Evolutionary conservation across 1,140 invertebrate species (phyloP).

Genomic region (Lordiphosa collinella): DNA sequence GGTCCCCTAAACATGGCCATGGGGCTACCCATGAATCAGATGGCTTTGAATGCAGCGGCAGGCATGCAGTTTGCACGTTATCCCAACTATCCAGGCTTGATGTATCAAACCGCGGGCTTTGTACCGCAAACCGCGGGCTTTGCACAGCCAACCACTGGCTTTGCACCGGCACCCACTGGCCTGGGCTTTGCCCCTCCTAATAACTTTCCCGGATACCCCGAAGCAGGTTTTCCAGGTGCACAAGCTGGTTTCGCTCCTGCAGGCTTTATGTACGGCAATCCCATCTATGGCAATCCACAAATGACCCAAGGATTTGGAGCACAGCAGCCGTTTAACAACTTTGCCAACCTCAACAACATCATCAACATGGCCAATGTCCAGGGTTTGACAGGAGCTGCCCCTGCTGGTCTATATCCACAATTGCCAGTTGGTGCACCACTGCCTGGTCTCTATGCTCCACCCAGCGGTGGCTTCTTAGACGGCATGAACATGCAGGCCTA

Average conservation of each 20-base stretch:
- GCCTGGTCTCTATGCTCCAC: constrained; percentile 22
- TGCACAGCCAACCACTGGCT: not conserved
- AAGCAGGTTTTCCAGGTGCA: constrained; percentile 4
- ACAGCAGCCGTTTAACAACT: constrained; percentile 47
- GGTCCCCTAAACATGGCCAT: constrained; percentile 22
- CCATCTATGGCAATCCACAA: constrained; percentile 18
- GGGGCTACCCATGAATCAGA: constrained; percentile 39
- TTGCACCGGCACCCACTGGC: not conserved
- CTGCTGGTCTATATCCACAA: not conserved
- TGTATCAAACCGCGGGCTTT: constrained; percentile 20
- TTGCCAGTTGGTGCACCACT: not conserved
- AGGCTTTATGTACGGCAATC: constrained; percentile 23
- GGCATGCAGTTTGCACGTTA: constrained; percentile 49
- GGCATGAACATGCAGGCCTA: constrained; percentile 45
- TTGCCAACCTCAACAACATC: constrained; percentile 35
- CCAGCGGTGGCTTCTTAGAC: constrained; percentile 22
- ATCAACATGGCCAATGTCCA: constrained; percentile 50
- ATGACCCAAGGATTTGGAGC: constrained; percentile 37
- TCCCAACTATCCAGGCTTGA: constrained; percentile 41
- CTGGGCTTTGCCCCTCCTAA: constrained; percentile 31
- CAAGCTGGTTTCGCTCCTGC: constrained; percentile 14
- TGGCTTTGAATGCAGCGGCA: constrained; percentile 24
- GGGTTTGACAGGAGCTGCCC: constrained; percentile 19
- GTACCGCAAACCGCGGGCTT: constrained; percentile 7
- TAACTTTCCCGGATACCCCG: constrained; percentile 34